phyloP scores from a whole-genome alignment of 2,113 vertebrate genomes.

The Xiphorhynchus elegans region DNA sequence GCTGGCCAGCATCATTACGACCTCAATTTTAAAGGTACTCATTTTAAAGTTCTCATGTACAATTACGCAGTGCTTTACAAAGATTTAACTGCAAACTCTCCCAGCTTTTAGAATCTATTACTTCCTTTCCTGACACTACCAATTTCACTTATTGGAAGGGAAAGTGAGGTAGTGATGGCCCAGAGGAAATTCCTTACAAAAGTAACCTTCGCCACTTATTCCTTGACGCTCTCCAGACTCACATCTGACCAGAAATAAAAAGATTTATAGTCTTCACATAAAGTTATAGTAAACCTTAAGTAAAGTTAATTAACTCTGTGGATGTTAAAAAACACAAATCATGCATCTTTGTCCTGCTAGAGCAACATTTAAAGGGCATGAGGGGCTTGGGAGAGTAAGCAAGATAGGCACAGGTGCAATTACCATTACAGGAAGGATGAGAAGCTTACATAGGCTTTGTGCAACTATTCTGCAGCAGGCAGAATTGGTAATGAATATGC shows the following conservation, averaged over 20 bases:
- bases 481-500: background rate
- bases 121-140: background rate
- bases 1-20: slow-evolving; percentile 75
- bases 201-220: background rate
- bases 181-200: background rate
- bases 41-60: background rate
- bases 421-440: background rate
- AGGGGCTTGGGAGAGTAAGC: background rate
- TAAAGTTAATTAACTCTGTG: background rate
- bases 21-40: slow-evolving; percentile 83
- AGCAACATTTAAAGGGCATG: background rate
- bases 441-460: background rate
- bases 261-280: background rate
- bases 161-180: background rate
- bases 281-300: background rate
- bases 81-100: background rate
- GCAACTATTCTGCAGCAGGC: background rate
- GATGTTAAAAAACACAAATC: background rate
- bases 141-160: background rate
- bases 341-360: background rate
- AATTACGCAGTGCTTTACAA: background rate
- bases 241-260: background rate
- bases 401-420: background rate
- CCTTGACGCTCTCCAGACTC: background rate
- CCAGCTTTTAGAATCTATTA: background rate